These are phyloP conservation scores for human (Homo sapiens) DNA, from an alignment of 2,113 vertebrate species.

Conservation along the genomic window GRCh38 chr20:16595001-16595500, in stretches of 20 bases:
- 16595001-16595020: neutral
- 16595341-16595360: neutral
- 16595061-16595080: neutral
- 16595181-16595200: neutral
- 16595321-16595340: neutral
- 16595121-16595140: neutral
- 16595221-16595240: neutral
- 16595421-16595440: neutral
- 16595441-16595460: neutral
- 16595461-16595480: neutral
- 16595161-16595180: neutral
- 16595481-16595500: neutral
- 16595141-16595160: neutral
- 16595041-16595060: neutral
- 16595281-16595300: neutral
- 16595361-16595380: neutral
- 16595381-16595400: neutral
- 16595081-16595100: neutral
- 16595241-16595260: neutral
- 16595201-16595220: neutral
- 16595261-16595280: neutral
- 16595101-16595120: neutral
- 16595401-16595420: neutral
- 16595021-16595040: neutral
- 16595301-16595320: neutral